phyloP scores from a whole-genome alignment of 2,888 invertebrate genomes.

The Branchipolynoe longqiensis region DNA sequence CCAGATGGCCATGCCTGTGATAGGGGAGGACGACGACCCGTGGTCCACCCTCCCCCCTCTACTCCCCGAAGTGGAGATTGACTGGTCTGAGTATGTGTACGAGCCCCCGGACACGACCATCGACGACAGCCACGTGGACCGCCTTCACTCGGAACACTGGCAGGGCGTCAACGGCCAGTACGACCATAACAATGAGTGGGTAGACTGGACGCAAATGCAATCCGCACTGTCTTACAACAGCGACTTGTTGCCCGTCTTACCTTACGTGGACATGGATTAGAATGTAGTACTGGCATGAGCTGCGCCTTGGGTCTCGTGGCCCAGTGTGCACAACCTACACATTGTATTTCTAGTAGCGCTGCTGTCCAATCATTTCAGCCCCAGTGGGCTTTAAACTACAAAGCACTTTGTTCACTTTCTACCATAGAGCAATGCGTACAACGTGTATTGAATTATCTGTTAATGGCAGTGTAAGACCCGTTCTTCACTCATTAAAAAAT shows the following conservation, averaged over 20 bases:
- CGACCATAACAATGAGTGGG: slow-evolving; percentile 85
- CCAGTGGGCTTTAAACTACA: slow-evolving; percentile 27
- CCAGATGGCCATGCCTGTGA: slow-evolving; percentile 16
- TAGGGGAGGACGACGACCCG: slow-evolving; percentile 79
- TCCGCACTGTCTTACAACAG: slow-evolving; percentile 88
- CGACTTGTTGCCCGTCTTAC: slow-evolving; percentile 93
- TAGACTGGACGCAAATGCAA: slow-evolving; percentile 95
- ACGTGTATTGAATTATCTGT: neutral
- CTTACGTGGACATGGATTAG: slow-evolving; percentile 98
- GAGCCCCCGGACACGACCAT: slow-evolving; percentile 50
- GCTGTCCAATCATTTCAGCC: slow-evolving; percentile 2
- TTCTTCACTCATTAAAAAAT: neutral
- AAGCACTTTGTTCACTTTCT: slow-evolving; percentile 37
- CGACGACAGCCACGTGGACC: slow-evolving; percentile 70
- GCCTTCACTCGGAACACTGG: slow-evolving; percentile 80
- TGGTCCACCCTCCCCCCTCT: slow-evolving; percentile 87
- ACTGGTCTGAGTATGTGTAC: slow-evolving; percentile 75
- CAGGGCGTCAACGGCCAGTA: slow-evolving; percentile 83
- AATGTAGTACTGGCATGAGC: neutral
- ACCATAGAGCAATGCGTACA: slow-evolving; percentile 27
- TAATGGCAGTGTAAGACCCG: neutral
- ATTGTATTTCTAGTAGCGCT: neutral
- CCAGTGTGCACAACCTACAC: neutral
- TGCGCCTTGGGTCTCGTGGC: neutral
- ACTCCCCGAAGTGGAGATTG: slow-evolving; percentile 84